Percentiles rank a stretch among this genome's conserved stretches.
Evolutionary conservation across 1,140 invertebrate genomes (phyloP).

Genomic region (Aphidius ervi): DNA sequence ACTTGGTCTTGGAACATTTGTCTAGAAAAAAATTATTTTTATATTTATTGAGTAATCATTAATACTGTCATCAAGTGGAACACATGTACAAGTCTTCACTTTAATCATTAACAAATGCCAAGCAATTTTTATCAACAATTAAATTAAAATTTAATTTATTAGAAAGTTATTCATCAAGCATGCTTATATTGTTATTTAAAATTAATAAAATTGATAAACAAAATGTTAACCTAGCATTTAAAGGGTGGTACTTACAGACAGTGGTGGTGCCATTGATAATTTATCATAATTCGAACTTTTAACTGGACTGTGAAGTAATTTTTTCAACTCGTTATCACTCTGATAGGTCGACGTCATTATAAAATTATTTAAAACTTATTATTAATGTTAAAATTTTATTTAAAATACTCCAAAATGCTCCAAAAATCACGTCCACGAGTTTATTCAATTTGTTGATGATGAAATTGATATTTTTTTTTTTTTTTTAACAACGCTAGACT

Average conservation of each 20-base stretch:
- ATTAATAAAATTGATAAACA: not conserved
- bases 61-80: constrained; percentile 11
- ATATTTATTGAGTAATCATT: not conserved
- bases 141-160: not conserved
- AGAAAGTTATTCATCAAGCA: not conserved
- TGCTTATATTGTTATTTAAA: not conserved
- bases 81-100: not conserved
- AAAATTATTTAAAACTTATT: not conserved
- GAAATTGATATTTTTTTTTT: too few relatives aligned
- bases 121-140: not conserved
- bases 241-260: constrained; percentile 34
- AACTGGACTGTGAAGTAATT: constrained; percentile 34
- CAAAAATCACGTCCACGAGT: too few relatives aligned
- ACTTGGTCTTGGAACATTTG: constrained; percentile 42
- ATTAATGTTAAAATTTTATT: constrained; percentile 24
- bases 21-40: constrained; percentile 34
- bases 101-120: constrained; percentile 9
- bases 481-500: too few relatives aligned
- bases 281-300: constrained; percentile 40
- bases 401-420: constrained; percentile 27
- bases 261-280: constrained; percentile 43
- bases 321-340: constrained; percentile 38
- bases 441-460: too few relatives aligned
- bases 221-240: constrained; percentile 21
- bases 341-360: constrained; percentile 22